Percentiles rank a stretch among this genome's conserved stretches.
Conservation (phyloP, 2,888 invertebrate genomes). For the Plebejus anna region DNA sequence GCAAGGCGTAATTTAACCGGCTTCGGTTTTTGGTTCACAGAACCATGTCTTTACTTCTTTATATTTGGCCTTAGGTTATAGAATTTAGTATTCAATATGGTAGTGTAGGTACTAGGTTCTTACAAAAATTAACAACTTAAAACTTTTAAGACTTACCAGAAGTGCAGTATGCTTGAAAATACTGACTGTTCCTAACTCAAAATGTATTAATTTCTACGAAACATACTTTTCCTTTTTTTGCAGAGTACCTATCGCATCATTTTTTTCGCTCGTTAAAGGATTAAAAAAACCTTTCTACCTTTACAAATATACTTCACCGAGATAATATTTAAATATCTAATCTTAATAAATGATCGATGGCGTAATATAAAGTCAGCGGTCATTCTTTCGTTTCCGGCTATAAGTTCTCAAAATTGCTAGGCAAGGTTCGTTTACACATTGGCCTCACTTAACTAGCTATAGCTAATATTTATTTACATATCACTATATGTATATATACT, state of each 20-base stretch:
- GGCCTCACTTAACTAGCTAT: slow-evolving; percentile 1
- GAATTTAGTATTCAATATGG: too few species aligned
- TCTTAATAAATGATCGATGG: not conserved
- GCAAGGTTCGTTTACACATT: slow-evolving; percentile 11
- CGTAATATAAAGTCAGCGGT: not conserved
- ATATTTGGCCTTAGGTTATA: too few species aligned
- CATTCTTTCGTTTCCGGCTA: not conserved
- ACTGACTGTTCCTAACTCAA: too few species aligned
- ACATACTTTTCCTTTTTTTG: not conserved
- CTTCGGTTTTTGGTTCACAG: too few species aligned
- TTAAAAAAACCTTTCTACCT: not conserved
- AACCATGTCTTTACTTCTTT: too few species aligned
- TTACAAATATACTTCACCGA: not conserved
- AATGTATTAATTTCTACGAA: not conserved
- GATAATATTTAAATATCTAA: too few species aligned
- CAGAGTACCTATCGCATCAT: not conserved
- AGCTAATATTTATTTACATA: slow-evolving; percentile 20
- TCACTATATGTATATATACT: not conserved
- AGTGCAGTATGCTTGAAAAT: too few species aligned
- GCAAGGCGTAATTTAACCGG: too few species aligned
- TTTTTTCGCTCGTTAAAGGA: not conserved
- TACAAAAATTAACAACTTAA: too few species aligned
- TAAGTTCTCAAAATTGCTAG: not conserved
- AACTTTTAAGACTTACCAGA: too few species aligned
- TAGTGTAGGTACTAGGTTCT: too few species aligned